These are phyloP conservation scores for Galerucella nymphaeae DNA, from an alignment of 2,888 invertebrate species.

Conservation along the genomic window DNA sequence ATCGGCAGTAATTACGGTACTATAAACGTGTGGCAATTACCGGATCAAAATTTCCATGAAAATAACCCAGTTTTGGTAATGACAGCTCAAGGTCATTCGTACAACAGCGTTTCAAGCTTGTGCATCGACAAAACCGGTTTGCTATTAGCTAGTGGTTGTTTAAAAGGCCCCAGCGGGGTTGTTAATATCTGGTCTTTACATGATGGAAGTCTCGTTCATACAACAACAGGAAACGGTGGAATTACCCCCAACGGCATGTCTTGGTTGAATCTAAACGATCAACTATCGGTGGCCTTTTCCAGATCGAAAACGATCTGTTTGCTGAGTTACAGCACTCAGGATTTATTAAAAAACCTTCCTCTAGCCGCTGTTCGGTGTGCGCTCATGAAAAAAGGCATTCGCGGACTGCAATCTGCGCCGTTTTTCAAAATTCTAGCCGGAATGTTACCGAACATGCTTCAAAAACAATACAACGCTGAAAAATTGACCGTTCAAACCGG, in stretches of 20 bases:
- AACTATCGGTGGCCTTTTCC: conserved; percentile 68
- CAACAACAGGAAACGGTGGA: conserved; percentile 67
- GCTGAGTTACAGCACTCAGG: conserved; percentile 64
- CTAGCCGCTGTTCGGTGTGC: conserved; percentile 67
- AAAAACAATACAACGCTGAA: conserved; percentile 69
- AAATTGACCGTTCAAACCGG: conserved; percentile 70
- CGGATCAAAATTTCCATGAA: conserved; percentile 52
- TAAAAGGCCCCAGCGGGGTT: conserved; percentile 65
- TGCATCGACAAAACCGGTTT: conserved; percentile 67
- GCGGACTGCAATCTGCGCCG: conserved; percentile 68
- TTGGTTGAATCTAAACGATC: conserved; percentile 67
- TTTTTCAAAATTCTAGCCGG: conserved; percentile 67
- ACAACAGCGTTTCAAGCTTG: conserved; percentile 67
- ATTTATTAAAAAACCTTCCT: conserved; percentile 64
- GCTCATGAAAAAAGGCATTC: conserved; percentile 67
- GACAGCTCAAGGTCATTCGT: conserved; percentile 68
- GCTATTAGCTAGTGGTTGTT: conserved; percentile 69
- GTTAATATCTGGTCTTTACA: conserved; percentile 73
- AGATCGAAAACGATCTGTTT: conserved; percentile 68
- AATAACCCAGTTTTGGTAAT: conserved; percentile 60
- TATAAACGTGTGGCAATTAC: conserved; percentile 66
- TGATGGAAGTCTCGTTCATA: conserved; percentile 70
- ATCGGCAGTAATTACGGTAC: conserved; percentile 69
- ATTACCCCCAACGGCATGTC: conserved; percentile 64
- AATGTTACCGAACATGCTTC: conserved; percentile 67